Base-by-base conservation (phyloP, 2,888 invertebrate genomes). In the Drosophila prolongata region DNA sequence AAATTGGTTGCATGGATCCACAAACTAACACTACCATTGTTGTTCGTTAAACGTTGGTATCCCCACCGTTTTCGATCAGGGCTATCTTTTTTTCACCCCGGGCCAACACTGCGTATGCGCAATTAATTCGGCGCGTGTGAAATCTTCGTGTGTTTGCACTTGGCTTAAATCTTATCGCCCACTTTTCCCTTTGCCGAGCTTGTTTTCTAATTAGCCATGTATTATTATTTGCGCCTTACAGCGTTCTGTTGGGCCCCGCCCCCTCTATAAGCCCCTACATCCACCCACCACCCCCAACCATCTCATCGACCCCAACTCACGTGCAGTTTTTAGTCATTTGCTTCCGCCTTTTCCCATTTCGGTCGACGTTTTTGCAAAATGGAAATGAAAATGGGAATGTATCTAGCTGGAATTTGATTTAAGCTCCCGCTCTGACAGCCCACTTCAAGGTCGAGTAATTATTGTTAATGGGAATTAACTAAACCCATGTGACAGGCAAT, bases 41-140 rank as follows among this genome's bases (percentile, higher is more conserved):
- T 30, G 24, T 11, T 49, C 2, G 47, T 30, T 30, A 27, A 10
- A 30, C 47, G 11, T 47, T 30, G 19, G 2, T 44, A 24, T 44
- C 44, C 44, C 6, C 24, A 11, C 1, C 13, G 13, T 13, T 13
- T 44, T 44, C 61, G 61, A 62, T 61, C 30, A 38, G 34, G 2
- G 24, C 24, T 42, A 14, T 16, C 38, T 47, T 37, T 30, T 14
- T 6, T 4, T n/a, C 13, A 13, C 11, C 38, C 9, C 37, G 19
- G 49, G 14, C 34, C 59, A 38, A 59, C 65, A 52, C 68, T 72
- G 87, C 89, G 87, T 83, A 86, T 88, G 80, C 67, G 71, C 70
- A 75, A 77, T 86, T 71, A 61, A 77, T 57, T 57, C 61, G 55
- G 58, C 61, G 46, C 50, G 61, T 75, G 72, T 60, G 68, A 72